A percentile compares a stretch with the other conserved stretches of the same genome.
phyloP scores from a whole-genome alignment of 2,797 vertebrate species.

The Protosalanx chinensis region DNA sequence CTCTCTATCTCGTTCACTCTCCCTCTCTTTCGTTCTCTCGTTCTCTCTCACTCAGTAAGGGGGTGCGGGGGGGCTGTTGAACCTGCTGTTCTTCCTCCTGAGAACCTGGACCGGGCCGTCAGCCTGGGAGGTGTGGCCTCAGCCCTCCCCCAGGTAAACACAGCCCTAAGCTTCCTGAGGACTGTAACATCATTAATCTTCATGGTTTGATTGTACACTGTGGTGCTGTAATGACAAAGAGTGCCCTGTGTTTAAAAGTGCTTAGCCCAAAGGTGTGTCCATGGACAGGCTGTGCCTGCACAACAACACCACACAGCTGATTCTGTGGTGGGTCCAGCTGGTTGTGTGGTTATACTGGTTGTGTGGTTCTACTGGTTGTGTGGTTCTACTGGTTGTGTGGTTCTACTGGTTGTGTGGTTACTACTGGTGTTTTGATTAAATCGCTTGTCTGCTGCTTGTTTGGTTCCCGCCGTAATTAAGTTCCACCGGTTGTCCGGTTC shows the following conservation, averaged over 20 bases:
- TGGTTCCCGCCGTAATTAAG: no score
- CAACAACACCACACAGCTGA: no score
- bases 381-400: no score
- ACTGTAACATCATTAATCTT: not conserved
- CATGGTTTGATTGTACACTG: not conserved
- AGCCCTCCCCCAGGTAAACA: not conserved
- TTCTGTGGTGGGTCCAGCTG: no score
- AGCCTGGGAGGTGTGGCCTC: not conserved
- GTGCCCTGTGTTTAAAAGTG: not conserved
- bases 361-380: no score
- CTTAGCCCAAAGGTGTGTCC: not conserved
- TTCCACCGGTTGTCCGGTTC: no score
- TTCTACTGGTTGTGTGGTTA: no score
- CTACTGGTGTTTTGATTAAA: no score
- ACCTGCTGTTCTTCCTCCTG: not conserved
- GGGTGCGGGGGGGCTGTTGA: no score
- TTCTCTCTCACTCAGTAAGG: not conserved
- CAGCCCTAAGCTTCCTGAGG: not conserved
- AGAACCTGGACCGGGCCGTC: not conserved
- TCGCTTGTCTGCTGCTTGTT: no score
- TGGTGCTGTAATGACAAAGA: not conserved
- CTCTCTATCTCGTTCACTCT: not conserved
- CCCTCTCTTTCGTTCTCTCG: no score
- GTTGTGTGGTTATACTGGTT: no score
- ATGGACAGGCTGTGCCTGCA: not conserved